phyloP scores from a whole-genome alignment of 2,797 vertebrate genomes.

The Microcaecilia unicolor region DNA sequence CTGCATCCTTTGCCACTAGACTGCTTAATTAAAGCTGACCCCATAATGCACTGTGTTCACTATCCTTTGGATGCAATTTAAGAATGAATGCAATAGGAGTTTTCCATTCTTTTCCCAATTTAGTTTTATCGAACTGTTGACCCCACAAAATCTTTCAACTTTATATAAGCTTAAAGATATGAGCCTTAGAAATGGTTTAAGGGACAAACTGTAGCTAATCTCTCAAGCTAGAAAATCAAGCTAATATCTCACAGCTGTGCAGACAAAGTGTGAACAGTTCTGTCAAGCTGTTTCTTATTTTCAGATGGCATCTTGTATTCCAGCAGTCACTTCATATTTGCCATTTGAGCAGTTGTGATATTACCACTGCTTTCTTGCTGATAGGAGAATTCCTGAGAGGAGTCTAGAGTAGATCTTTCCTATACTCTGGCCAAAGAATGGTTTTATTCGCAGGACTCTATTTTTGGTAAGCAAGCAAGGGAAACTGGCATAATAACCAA shows the following conservation, averaged over 20 bases:
- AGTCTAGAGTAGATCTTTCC: conserved; percentile 32
- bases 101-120: background rate
- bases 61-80: too few relatives aligned
- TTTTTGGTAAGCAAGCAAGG: conserved; percentile 33
- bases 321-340: conserved; percentile 61
- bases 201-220: conserved; percentile 26
- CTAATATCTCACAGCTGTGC: conserved; percentile 58
- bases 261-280: conserved; percentile 57
- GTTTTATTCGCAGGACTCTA: conserved; percentile 31
- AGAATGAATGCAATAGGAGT: too few relatives aligned
- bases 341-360: conserved; percentile 39
- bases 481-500: conserved; percentile 33
- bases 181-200: conserved; percentile 1
- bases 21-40: too few relatives aligned
- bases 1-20: too few relatives aligned
- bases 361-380: conserved; percentile 47
- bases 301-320: conserved; percentile 35
- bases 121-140: conserved; percentile 11
- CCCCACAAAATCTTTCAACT: conserved; percentile 25
- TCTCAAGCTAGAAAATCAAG: conserved; percentile 43
- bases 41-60: too few relatives aligned
- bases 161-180: conserved; percentile 27
- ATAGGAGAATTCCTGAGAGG: conserved; percentile 42
- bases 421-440: conserved; percentile 30
- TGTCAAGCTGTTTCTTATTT: conserved; percentile 50